These are phyloP conservation scores for Mustela lutreola DNA, from an alignment of 2,113 vertebrate genomes.

Conservation along the genomic window DNA sequence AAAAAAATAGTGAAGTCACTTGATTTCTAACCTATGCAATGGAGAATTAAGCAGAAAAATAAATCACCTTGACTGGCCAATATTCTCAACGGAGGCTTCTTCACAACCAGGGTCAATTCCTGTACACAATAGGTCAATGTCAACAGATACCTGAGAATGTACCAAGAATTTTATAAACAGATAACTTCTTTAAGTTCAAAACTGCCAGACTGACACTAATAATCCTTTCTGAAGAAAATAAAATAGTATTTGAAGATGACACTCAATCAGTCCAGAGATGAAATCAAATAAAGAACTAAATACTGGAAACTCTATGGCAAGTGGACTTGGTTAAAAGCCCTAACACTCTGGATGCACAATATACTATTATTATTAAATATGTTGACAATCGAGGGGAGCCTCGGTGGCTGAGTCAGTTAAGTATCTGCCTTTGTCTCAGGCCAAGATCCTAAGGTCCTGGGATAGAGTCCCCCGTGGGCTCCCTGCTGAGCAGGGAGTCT, in stretches of 20 bases:
- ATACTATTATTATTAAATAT: too few relatives aligned
- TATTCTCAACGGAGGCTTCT: neutral
- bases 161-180: slow-evolving; percentile 34
- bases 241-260: slow-evolving; percentile 38
- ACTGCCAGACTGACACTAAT: neutral
- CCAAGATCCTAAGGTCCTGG: neutral
- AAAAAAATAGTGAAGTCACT: neutral
- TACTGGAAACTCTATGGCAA: neutral
- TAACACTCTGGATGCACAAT: neutral
- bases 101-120: neutral
- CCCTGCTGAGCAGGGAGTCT: neutral
- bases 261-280: neutral
- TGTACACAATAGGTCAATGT: neutral
- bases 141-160: neutral
- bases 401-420: neutral
- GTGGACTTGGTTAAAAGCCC: neutral
- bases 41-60: neutral
- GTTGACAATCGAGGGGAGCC: too few relatives aligned
- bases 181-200: slow-evolving; percentile 38
- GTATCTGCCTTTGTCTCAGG: neutral
- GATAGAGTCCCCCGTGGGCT: neutral
- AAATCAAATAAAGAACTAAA: slow-evolving; percentile 35
- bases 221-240: neutral
- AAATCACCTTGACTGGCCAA: neutral
- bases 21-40: slow-evolving; percentile 8